Base-by-base conservation (phyloP, 2,888 invertebrate genomes). In the Nomada ferruginata region DNA sequence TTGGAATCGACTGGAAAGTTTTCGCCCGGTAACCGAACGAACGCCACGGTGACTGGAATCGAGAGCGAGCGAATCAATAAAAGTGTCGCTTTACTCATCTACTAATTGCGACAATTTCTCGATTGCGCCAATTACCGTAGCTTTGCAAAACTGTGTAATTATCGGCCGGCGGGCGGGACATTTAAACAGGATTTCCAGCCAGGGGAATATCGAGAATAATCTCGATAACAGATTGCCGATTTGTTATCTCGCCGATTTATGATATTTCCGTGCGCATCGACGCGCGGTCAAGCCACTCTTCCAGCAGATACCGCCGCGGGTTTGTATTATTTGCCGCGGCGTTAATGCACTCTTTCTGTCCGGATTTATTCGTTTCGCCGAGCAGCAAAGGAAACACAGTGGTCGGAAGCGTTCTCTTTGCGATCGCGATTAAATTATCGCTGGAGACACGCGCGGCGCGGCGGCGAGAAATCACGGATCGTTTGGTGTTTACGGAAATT, bases 171-270 rank as follows among this genome's bases (percentile, higher is more conserved):
- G 74, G 68, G 44, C 61, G 79, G 73, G 60, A 78, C 84, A 78
- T 87, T 86, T 84, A 88, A 79, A 84, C 78, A 66, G 85, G 73
- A 77, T 72, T 85, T 78, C 79, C 81, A 71, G n/a, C 64, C 55
- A 69, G 78, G 78, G 81, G 79, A 88, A 88, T 87, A 88, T 85
- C 73, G 78, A 66, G 85, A 68, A 78, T 84, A 83, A 86, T 84
- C 83, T 76, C 61, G 76, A 82, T 81, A 79, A 81, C 83, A 74
- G 80, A 83, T 79, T 74, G 83, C 79, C 77, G 79, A 86, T 87
- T 85, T 74, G 85, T 82, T 86, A 86, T 86, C 88, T 74, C 71
- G 50, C 76, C 83, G 83, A 87, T 86, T 83, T 82, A 79, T 64
- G 84, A 60, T 78, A 85, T 82, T 70, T 52, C 75, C 74, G 66